Evolutionary conservation across 1,140 invertebrate species (phyloP).

Genomic region (Hypsibius dujardini): DNA sequence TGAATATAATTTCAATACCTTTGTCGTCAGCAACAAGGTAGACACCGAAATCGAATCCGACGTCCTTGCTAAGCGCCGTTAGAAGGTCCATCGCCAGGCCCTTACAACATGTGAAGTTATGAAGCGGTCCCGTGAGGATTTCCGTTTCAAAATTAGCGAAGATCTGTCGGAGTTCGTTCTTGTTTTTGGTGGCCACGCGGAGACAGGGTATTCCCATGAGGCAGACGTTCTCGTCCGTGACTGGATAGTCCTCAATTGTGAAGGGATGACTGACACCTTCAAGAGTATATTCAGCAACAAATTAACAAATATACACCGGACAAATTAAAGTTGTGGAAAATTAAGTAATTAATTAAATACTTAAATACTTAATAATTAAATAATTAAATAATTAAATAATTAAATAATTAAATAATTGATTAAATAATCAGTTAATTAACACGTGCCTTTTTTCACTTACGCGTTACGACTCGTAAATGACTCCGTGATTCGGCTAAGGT

Average conservation of each 20-base stretch:
- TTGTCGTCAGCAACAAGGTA: constrained; percentile 60
- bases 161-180: constrained; percentile 48
- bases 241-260: constrained; percentile 45
- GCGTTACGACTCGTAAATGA: constrained; percentile 24
- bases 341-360: no score
- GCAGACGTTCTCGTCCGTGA: constrained; percentile 61
- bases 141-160: constrained; percentile 45
- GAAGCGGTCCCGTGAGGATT: constrained; percentile 31
- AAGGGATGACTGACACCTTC: constrained; percentile 44
- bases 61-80: constrained; percentile 57
- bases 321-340: no score
- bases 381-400: no score
- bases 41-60: constrained; percentile 68
- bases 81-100: constrained; percentile 77
- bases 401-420: no score
- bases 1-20: no score
- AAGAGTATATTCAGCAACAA: no score
- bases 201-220: constrained; percentile 51
- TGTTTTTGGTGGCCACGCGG: constrained; percentile 46
- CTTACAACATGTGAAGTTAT: constrained; percentile 57
- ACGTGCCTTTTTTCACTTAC: no score
- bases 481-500: constrained; percentile 21
- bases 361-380: no score
- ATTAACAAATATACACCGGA: no score
- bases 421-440: no score